phyloP scores from a whole-genome alignment of 2,888 invertebrate species.

The Drosophila longiperda region DNA sequence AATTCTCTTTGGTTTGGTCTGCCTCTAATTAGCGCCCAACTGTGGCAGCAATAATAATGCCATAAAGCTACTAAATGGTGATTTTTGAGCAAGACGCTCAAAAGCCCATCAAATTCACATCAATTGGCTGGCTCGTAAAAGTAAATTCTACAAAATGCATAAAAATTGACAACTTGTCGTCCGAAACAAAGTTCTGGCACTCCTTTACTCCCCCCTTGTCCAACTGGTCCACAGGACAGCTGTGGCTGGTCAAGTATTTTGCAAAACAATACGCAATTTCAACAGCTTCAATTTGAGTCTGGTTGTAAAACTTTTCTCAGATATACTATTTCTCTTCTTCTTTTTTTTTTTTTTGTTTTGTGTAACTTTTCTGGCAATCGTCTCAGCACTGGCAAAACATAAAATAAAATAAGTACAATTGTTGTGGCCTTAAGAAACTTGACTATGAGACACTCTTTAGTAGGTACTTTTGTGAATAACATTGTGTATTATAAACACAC shows the following conservation, averaged over 20 bases:
- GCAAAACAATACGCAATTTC: slow-evolving; percentile 70
- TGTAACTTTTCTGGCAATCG: slow-evolving; percentile 52
- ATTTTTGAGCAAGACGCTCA: slow-evolving; percentile 41
- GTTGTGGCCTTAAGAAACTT: background rate
- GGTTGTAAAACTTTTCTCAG: slow-evolving; percentile 59
- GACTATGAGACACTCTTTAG: background rate
- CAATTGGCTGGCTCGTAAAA: slow-evolving; percentile 53
- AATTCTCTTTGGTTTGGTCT: slow-evolving; percentile 2
- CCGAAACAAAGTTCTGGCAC: slow-evolving; percentile 23
- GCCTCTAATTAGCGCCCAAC: slow-evolving; percentile 53
- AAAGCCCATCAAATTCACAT: slow-evolving; percentile 54
- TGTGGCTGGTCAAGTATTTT: slow-evolving; percentile 55
- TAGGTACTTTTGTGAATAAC: background rate
- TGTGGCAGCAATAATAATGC: slow-evolving; percentile 33
- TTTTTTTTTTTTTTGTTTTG: slow-evolving; percentile 19
- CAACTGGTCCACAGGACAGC: background rate
- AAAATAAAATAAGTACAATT: slow-evolving; percentile 11
- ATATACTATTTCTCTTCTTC: no score
- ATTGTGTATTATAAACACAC: background rate
- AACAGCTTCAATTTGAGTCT: slow-evolving; percentile 72
- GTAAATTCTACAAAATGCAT: slow-evolving; percentile 40
- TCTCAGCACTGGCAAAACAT: slow-evolving; percentile 22
- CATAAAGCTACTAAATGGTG: slow-evolving; percentile 16
- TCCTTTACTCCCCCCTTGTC: background rate
- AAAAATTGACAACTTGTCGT: slow-evolving; percentile 64